These are phyloP conservation scores for Corythoichthys intestinalis DNA, from an alignment of 2,113 vertebrate genomes.

Conservation along the genomic window DNA sequence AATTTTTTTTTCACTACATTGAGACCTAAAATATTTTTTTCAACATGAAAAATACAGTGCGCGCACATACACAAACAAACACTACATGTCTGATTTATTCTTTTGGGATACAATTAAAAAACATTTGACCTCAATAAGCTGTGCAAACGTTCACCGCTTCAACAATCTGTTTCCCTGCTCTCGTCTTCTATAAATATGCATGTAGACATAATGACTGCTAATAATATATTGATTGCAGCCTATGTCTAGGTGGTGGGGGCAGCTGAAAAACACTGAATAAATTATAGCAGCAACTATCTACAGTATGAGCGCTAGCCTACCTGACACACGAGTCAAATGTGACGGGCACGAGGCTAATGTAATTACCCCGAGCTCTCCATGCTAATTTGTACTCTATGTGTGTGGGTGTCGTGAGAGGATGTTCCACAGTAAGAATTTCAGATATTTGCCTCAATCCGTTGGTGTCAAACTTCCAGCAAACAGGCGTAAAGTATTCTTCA, in stretches of 20 bases:
- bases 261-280: conserved; percentile 62
- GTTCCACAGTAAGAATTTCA: conserved; percentile 27
- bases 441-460: conserved; percentile 37
- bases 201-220: conserved; percentile 52
- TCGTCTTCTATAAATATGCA: conserved; percentile 57
- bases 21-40: too few species aligned
- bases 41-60: not conserved
- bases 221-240: conserved; percentile 66
- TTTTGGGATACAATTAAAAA: conserved; percentile 14
- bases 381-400: conserved; percentile 12
- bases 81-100: not conserved
- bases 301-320: conserved; percentile 29
- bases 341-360: conserved; percentile 36
- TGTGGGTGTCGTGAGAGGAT: conserved; percentile 13
- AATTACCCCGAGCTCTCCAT: conserved; percentile 44
- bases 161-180: conserved; percentile 18
- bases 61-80: not conserved
- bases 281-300: conserved; percentile 29
- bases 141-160: conserved; percentile 12
- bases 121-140: conserved; percentile 25
- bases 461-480: conserved; percentile 45
- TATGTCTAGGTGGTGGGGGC: conserved; percentile 48
- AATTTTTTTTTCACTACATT: too few species aligned
- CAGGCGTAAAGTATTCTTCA: conserved; percentile 35
- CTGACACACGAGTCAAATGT: conserved; percentile 43